Conservation (phyloP, 2,888 invertebrate species). For the Sarcophaga variegata region DNA sequence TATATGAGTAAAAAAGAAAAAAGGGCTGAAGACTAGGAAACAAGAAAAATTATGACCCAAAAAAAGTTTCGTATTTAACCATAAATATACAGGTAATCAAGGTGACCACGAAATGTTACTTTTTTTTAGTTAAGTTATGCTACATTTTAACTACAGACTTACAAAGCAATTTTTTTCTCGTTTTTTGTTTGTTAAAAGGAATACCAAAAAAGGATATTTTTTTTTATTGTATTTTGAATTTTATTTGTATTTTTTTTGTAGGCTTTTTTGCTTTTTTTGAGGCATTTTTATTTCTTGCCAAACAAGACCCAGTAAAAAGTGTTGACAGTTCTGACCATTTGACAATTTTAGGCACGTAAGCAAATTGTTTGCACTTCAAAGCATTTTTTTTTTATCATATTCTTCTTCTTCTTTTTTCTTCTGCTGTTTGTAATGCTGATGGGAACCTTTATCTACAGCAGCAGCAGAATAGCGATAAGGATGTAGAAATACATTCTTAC, state of each 20-base stretch:
- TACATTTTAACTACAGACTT: not conserved
- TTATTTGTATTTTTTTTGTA: conserved; percentile 11
- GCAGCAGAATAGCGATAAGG: conserved; percentile 28
- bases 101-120: conserved; percentile 35
- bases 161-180: not conserved
- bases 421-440: conserved; percentile 4
- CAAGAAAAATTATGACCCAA: not conserved
- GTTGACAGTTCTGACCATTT: conserved; percentile 69
- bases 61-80: conserved; percentile 14
- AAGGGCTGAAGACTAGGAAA: not conserved
- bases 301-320: conserved; percentile 31
- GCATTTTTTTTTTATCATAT: conserved; percentile 51
- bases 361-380: conserved; percentile 72
- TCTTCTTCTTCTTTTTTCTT: not conserved
- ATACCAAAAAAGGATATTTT: conserved; percentile 9
- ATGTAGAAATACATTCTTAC: conserved; percentile 24
- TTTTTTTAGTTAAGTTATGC: not conserved
- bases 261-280: not conserved
- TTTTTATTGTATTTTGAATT: conserved; percentile 18
- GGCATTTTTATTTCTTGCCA: conserved; percentile 29
- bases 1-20: not conserved
- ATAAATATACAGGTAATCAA: conserved; percentile 25
- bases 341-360: conserved; percentile 71
- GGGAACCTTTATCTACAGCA: conserved; percentile 23
- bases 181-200: not conserved